Evolutionary conservation across 2,888 invertebrate genomes (phyloP).

Genomic region (Drosophila pseudotakahashii): DNA sequence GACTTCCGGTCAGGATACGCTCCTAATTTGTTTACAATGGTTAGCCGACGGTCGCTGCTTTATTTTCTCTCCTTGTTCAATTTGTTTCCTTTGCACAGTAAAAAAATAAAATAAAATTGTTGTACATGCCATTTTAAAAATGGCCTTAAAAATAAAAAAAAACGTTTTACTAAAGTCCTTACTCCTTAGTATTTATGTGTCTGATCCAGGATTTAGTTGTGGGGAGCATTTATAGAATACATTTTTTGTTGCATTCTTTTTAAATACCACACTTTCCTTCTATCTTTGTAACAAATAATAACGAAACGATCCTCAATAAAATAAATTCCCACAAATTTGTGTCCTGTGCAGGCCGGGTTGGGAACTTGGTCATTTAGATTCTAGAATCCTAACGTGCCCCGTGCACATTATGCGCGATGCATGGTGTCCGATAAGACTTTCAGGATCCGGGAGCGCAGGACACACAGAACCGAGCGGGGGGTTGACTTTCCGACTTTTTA

Average conservation of each 20-base stretch:
- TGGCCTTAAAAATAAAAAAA: too few species aligned
- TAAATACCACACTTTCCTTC: too few species aligned
- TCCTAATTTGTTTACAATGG: conserved; percentile 76
- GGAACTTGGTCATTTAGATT: conserved; percentile 13
- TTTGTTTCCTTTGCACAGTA: not conserved
- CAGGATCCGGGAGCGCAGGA: conserved; percentile 23
- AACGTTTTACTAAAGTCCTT: too few species aligned
- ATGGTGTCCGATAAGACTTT: conserved; percentile 64
- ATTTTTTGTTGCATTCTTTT: too few species aligned
- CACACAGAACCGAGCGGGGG: conserved; percentile 29
- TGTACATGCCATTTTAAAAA: too few species aligned
- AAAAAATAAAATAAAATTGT: not conserved
- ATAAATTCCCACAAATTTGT: not conserved
- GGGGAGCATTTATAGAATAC: too few species aligned
- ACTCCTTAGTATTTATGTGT: too few species aligned
- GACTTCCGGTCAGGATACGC: conserved; percentile 77
- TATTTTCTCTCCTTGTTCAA: conserved; percentile 3
- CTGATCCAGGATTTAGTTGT: too few species aligned
- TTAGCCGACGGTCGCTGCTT: conserved; percentile 25
- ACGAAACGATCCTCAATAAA: not conserved
- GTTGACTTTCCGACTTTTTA: conserved; percentile 46
- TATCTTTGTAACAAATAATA: too few species aligned
- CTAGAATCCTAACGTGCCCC: conserved; percentile 57
- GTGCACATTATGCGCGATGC: conserved; percentile 74
- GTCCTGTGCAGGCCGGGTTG: conserved; percentile 1